These are phyloP conservation scores for Cercopithecus diana DNA, from an alignment of 2,797 vertebrate genomes.

Conservation along the genomic window DNA sequence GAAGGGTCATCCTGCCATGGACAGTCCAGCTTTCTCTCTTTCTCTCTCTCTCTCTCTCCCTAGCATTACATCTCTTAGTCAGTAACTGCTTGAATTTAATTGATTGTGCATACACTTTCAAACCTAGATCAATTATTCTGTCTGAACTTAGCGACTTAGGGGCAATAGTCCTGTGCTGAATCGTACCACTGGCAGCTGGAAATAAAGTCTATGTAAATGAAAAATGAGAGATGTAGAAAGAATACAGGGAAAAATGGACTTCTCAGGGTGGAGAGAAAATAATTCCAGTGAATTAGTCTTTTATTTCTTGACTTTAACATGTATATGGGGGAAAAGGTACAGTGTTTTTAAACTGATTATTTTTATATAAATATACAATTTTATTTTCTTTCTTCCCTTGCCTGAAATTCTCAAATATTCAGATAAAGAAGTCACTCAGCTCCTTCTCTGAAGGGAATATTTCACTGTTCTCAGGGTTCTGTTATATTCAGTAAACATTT, in stretches of 20 bases:
- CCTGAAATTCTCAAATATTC: conserved; percentile 32
- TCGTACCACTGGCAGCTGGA: conserved; percentile 46
- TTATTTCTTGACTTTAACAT: conserved; percentile 12
- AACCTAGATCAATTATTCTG: conserved; percentile 70
- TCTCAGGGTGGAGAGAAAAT: conserved; percentile 39
- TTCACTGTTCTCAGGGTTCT: neutral
- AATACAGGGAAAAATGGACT: neutral
- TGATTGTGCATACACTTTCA: conserved; percentile 58
- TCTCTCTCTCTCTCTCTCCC: neutral
- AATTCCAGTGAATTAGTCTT: neutral
- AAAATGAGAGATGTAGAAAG: conserved; percentile 31
- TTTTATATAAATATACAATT: neutral
- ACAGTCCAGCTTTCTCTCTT: conserved; percentile 25
- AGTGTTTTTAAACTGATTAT: neutral
- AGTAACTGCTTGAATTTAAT: conserved; percentile 65
- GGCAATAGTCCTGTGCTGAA: conserved; percentile 54
- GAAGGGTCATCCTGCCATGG: conserved; percentile 41
- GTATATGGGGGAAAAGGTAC: accelerated
- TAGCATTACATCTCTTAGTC: conserved; percentile 53
- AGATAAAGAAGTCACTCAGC: neutral
- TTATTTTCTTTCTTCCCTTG: neutral
- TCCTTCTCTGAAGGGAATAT: neutral
- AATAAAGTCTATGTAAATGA: conserved; percentile 51
- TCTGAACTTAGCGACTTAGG: conserved; percentile 68
- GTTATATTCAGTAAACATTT: neutral